These are phyloP conservation scores for Cyclopterus lumpus DNA, from an alignment of 2,797 vertebrate species.

Conservation along the genomic window DNA sequence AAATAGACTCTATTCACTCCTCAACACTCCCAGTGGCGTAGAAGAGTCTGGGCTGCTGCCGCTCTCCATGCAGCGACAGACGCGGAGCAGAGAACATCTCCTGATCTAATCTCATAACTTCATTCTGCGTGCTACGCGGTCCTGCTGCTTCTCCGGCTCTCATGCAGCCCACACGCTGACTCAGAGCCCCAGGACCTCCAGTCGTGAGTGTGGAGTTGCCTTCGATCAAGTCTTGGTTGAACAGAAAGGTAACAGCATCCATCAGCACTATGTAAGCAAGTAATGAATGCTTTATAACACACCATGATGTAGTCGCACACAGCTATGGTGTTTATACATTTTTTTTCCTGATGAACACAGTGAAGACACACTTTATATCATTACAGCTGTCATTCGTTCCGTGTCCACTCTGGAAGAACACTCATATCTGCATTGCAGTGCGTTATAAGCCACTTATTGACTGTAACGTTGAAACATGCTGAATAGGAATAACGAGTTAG, in stretches of 20 bases:
- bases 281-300: neutral
- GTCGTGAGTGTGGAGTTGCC: slow-evolving; percentile 11
- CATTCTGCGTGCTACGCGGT: neutral
- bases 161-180: slow-evolving; percentile 36
- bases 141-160: slow-evolving; percentile 5
- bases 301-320: neutral
- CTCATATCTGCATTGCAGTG: neutral
- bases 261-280: neutral
- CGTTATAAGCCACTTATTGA: no score
- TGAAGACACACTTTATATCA: neutral
- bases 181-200: slow-evolving; percentile 49
- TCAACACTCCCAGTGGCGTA: slow-evolving; percentile 31
- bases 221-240: slow-evolving; percentile 21
- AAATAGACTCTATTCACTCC: slow-evolving; percentile 61
- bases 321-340: neutral
- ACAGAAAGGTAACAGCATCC: slow-evolving; percentile 3
- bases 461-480: no score
- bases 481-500: no score
- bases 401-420: neutral
- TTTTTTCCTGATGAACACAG: neutral
- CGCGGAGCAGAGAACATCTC: slow-evolving; percentile 1
- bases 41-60: slow-evolving; percentile 20
- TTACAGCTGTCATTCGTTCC: neutral
- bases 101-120: slow-evolving; percentile 3
- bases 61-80: slow-evolving; percentile 22